Base-by-base conservation (phyloP, 2,113 vertebrate genomes). In the Lepidothrix coronata region DNA sequence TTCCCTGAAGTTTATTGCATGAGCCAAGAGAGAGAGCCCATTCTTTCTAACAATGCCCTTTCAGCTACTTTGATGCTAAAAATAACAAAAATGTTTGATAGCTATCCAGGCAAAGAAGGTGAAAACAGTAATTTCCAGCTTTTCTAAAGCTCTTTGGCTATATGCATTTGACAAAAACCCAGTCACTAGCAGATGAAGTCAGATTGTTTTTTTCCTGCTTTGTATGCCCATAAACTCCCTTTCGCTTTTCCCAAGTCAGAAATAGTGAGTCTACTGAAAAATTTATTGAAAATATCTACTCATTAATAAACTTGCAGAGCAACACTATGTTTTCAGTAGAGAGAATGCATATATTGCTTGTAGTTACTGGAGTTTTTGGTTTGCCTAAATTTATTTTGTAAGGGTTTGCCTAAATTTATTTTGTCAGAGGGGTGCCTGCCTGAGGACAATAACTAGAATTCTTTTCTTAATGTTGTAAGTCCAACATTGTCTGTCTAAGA, bases 41-140 rank as follows among this genome's bases (percentile, higher is more conserved):
- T 96, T 97, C 92, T 96, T 96, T 85, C 94, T 93, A 97, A 97
- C 95, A 97, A 97, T 97, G 94, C 61, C 62, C 74, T 93, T 97
- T 88, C 85, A 94, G 89, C 77, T 72, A 93, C 95, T 97, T 97
- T 97, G 96, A 97, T 97, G 95, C 95, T 97, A 97, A 97, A 97
- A 97, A 93, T 94, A 96, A 41, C 39, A 73, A 66, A 89, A 80
- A 96, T 93, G 77, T 96, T 97, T 97, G 95, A 97, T 96, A 91
- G 79, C 63, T 89, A 52, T 96, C 95, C 95, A 97, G 91, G 81
- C 77, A 80, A 91, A 94, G 88, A 96, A 97, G 95, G 97, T 97
- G 95, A 97, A 97, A 97, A 96, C 95, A 95, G 91, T 81, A 84
- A 96, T 97, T 96, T 97, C 96, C 96, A 96, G 85, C 68, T 97